Evolutionary conservation across 1,140 invertebrate genomes (phyloP).

Genomic region (Nasonia giraulti): DNA sequence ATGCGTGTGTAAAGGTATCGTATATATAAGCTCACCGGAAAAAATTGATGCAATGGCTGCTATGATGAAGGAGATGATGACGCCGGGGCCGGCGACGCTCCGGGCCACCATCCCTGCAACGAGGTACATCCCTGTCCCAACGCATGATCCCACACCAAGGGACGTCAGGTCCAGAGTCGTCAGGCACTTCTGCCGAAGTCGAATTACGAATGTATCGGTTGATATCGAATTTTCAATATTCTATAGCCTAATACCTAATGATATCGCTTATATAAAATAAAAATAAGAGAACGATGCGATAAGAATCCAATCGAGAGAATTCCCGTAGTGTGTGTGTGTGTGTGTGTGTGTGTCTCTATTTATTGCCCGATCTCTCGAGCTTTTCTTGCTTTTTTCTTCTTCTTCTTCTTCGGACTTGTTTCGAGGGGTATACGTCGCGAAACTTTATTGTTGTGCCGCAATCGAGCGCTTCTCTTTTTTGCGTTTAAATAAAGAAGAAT

Average conservation of each 20-base stretch:
- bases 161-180: conserved; percentile 92
- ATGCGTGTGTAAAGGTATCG: no score
- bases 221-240: no score
- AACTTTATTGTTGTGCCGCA: no score
- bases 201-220: no score
- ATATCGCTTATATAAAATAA: background rate
- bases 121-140: conserved; percentile 95
- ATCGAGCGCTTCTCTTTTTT: no score
- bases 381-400: background rate
- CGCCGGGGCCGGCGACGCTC: conserved; percentile 90
- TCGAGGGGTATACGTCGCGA: no score
- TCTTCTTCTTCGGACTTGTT: background rate
- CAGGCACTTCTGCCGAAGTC: conserved; percentile 86
- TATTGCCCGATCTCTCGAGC: background rate
- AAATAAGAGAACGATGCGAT: background rate
- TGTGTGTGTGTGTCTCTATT: background rate
- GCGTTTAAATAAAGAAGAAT: no score
- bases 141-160: conserved; percentile 93
- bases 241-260: no score
- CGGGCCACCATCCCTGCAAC: conserved; percentile 92
- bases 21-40: conserved; percentile 80
- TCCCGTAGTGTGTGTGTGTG: background rate
- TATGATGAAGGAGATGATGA: conserved; percentile 91
- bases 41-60: conserved; percentile 93
- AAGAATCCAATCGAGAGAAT: background rate